These are phyloP conservation scores for Lamellibrachia columna DNA, from an alignment of 2,888 invertebrate genomes.

Conservation along the genomic window DNA sequence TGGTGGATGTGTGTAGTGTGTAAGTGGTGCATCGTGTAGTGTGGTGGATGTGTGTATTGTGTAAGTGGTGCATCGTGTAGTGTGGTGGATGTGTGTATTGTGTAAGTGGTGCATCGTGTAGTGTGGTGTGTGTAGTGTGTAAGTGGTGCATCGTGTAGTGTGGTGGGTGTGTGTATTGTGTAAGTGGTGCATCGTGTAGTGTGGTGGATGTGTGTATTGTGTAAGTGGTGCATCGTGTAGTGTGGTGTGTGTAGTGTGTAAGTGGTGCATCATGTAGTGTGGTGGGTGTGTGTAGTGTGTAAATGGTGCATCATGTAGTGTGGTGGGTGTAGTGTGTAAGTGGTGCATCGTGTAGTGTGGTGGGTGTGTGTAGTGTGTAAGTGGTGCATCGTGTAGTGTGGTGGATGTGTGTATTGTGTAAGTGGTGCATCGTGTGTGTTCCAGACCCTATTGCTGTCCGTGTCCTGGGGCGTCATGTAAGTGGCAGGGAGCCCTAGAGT, in stretches of 20 bases:
- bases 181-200: too few relatives aligned
- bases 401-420: background rate
- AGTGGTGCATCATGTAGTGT: background rate
- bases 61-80: background rate
- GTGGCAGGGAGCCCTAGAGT: slow-evolving; percentile 97
- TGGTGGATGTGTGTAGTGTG: background rate
- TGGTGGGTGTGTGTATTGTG: too few relatives aligned
- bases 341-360: background rate
- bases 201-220: too few relatives aligned
- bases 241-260: background rate
- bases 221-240: too few relatives aligned
- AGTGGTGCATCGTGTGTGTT: background rate
- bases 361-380: background rate
- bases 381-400: background rate
- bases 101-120: too few relatives aligned
- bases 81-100: too few relatives aligned
- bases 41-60: too few relatives aligned
- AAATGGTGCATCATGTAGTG: background rate
- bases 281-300: background rate
- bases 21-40: background rate
- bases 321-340: too few relatives aligned
- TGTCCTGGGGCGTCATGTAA: slow-evolving; percentile 99
- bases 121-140: too few relatives aligned
- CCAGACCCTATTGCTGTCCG: slow-evolving; percentile 94
- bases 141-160: too few relatives aligned